Percentiles rank a stretch among this genome's conserved stretches.
phyloP scores from a whole-genome alignment of 1,140 invertebrate species.

The Meloidogyne floridensis region DNA sequence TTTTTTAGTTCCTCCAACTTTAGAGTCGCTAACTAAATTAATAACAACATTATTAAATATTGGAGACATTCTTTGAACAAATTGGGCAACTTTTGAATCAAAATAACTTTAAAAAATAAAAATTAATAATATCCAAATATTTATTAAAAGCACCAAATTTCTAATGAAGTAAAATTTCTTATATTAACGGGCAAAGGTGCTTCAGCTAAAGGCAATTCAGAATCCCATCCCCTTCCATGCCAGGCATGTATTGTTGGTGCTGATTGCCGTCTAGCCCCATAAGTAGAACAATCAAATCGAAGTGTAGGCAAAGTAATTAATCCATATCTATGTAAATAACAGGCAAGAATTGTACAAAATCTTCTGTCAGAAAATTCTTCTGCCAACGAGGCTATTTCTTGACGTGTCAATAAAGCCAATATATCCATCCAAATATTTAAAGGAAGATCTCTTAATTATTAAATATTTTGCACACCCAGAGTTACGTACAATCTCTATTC shows the following conservation, averaged over 20 bases:
- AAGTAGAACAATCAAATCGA: not conserved
- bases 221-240: not conserved
- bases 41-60: slow-evolving; percentile 8
- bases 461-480: no score
- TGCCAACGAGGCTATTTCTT: not conserved
- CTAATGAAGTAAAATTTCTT: slow-evolving; percentile 9
- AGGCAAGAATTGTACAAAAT: not conserved
- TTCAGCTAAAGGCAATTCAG: not conserved
- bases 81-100: slow-evolving; percentile 2
- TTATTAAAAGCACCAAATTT: not conserved
- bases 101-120: not conserved
- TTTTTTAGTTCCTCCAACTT: not conserved
- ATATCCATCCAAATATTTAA: not conserved
- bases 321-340: not conserved
- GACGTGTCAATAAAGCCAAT: not conserved
- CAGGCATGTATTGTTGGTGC: not conserved
- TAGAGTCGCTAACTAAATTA: not conserved
- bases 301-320: not conserved
- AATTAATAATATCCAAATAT: not conserved
- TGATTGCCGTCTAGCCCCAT: not conserved
- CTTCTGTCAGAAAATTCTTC: slow-evolving; percentile 6
- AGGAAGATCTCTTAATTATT: not conserved
- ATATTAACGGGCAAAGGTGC: not conserved
- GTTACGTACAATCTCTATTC: no score
- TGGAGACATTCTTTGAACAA: slow-evolving; percentile 9